Evolutionary conservation across 2,888 invertebrate genomes (phyloP).

Genomic region (Oxyscelio sp.): DNA sequence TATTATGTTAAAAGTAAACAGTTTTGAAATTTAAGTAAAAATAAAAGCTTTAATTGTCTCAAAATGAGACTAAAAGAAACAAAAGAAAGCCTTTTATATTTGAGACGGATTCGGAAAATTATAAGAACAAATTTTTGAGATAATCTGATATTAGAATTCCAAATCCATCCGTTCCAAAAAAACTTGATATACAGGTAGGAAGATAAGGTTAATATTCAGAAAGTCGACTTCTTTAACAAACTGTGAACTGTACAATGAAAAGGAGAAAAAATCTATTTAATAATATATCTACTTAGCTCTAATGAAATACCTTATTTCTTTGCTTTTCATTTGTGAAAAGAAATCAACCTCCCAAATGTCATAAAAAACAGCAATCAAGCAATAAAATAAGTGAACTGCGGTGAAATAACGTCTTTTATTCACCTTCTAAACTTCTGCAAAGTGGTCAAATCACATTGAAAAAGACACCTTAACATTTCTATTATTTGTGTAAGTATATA

Average conservation of each 20-base stretch:
- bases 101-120: neutral
- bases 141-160: neutral
- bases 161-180: constrained; percentile 7
- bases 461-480: constrained; percentile 74
- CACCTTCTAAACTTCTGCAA: constrained; percentile 86
- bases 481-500: constrained; percentile 49
- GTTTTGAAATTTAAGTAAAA: too few relatives aligned
- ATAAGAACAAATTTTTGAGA: too few relatives aligned
- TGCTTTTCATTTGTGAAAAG: constrained; percentile 74
- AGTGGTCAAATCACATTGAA: constrained; percentile 86
- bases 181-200: constrained; percentile 83
- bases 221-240: constrained; percentile 84
- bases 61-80: neutral
- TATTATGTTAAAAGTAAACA: neutral
- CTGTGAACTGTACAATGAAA: too few relatives aligned
- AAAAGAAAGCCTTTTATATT: neutral
- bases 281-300: too few relatives aligned
- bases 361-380: constrained; percentile 85
- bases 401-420: constrained; percentile 88
- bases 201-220: constrained; percentile 88
- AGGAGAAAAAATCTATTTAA: too few relatives aligned
- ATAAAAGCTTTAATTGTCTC: neutral
- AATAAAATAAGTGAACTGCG: constrained; percentile 87
- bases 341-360: constrained; percentile 88
- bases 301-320: too few relatives aligned